Evolutionary conservation across 2,797 vertebrate species (phyloP).

Genomic region (Menidia menidia): DNA sequence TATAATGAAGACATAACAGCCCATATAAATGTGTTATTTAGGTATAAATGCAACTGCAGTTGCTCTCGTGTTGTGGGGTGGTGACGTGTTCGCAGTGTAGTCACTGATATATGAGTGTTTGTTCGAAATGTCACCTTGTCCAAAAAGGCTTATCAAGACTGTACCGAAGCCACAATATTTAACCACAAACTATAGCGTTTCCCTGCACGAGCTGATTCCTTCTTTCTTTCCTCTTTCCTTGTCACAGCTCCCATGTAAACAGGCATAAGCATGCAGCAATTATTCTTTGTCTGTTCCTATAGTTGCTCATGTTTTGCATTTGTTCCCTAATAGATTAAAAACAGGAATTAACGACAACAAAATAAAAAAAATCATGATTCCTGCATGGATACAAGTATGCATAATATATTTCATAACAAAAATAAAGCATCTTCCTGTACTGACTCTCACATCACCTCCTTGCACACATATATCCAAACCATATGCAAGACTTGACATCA

Average conservation of each 20-base stretch:
- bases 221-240: background rate
- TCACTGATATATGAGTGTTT: conserved; percentile 24
- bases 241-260: conserved; percentile 16
- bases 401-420: conserved; percentile 91
- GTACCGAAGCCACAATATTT: conserved; percentile 7
- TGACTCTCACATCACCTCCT: conserved; percentile 78
- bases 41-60: conserved; percentile 13
- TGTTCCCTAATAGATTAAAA: conserved; percentile 86
- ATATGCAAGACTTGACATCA: conserved; percentile 85
- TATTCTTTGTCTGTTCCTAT: background rate
- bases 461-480: conserved; percentile 83
- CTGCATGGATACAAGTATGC: conserved; percentile 90
- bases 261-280: background rate
- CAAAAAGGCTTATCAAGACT: conserved; percentile 7
- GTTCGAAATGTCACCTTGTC: conserved; percentile 19
- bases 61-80: conserved; percentile 8
- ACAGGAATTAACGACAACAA: conserved; percentile 85
- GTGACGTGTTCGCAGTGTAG: conserved; percentile 13
- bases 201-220: conserved; percentile 30
- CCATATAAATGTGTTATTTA: conserved; percentile 1
- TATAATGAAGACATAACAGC: background rate
- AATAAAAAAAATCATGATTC: conserved; percentile 81
- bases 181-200: conserved; percentile 11
- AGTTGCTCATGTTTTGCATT: conserved; percentile 19
- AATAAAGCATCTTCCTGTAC: conserved; percentile 95